These are phyloP conservation scores for Synaphobranchus kaupii DNA, from an alignment of 2,797 vertebrate species.

Conservation along the genomic window DNA sequence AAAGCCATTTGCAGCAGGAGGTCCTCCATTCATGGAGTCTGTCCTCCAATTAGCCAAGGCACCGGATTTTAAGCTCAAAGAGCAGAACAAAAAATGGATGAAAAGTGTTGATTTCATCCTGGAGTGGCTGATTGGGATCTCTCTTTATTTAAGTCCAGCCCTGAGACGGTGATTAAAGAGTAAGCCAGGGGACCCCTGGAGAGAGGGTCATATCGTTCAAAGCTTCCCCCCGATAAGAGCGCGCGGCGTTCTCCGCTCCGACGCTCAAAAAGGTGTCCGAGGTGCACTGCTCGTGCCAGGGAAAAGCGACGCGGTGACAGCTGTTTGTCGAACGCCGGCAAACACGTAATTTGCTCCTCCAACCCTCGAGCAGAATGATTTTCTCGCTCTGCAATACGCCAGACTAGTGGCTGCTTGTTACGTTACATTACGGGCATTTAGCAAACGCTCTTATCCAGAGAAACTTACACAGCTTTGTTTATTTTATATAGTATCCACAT, in stretches of 20 bases:
- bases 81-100: conserved; percentile 35
- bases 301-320: not conserved
- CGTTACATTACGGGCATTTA: not conserved
- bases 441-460: too few species aligned
- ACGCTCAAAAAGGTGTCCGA: not conserved
- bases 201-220: not conserved
- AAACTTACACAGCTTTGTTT: too few species aligned
- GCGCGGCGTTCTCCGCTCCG: not conserved
- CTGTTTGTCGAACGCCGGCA: not conserved
- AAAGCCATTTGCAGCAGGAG: conserved; percentile 39
- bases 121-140: conserved; percentile 58
- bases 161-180: conserved; percentile 63
- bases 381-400: not conserved
- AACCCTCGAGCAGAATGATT: not conserved
- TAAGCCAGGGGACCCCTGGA: not conserved
- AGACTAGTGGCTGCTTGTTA: not conserved
- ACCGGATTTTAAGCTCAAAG: conserved; percentile 57
- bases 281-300: not conserved
- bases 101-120: conserved; percentile 53
- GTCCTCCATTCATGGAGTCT: conserved; percentile 47
- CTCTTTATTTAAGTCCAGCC: conserved; percentile 62
- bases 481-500: too few species aligned
- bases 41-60: conserved; percentile 66
- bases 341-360: not conserved
- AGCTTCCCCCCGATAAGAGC: not conserved